These are phyloP conservation scores for Zeugodacus cucurbitae DNA, from an alignment of 1,140 invertebrate species.

Conservation along the genomic window DNA sequence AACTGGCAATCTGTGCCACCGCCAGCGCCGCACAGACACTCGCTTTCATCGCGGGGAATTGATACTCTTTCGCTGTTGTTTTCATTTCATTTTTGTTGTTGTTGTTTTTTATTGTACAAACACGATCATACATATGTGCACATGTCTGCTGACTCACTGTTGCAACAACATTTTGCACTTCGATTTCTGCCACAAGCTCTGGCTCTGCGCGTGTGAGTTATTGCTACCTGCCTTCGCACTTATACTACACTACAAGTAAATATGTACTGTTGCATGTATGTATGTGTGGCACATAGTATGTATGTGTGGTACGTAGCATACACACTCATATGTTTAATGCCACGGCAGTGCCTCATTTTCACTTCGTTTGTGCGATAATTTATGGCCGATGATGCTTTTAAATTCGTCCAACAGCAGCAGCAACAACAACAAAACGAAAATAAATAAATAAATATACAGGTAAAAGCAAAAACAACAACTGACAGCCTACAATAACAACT, in stretches of 20 bases:
- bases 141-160: not conserved
- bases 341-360: conserved; percentile 2
- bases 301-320: not conserved
- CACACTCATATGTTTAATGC: not conserved
- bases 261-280: not conserved
- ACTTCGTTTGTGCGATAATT: conserved; percentile 30
- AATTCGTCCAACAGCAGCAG: not conserved
- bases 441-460: not conserved
- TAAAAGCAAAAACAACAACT: not conserved
- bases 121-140: not conserved
- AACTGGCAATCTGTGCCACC: conserved; percentile 10
- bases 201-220: not conserved
- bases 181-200: not conserved
- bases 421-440: not conserved
- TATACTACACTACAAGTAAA: not conserved
- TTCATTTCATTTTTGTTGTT: not conserved
- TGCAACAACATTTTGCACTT: conserved; percentile 29
- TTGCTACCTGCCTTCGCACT: conserved; percentile 5
- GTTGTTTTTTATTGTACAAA: not conserved
- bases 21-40: not conserved
- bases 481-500: not conserved
- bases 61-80: not conserved
- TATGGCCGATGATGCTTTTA: conserved; percentile 16
- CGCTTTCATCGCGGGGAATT: not conserved
- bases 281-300: not conserved